Evolutionary conservation across 1,140 invertebrate genomes (phyloP).

Genomic region (Lepidurus arcticus): DNA sequence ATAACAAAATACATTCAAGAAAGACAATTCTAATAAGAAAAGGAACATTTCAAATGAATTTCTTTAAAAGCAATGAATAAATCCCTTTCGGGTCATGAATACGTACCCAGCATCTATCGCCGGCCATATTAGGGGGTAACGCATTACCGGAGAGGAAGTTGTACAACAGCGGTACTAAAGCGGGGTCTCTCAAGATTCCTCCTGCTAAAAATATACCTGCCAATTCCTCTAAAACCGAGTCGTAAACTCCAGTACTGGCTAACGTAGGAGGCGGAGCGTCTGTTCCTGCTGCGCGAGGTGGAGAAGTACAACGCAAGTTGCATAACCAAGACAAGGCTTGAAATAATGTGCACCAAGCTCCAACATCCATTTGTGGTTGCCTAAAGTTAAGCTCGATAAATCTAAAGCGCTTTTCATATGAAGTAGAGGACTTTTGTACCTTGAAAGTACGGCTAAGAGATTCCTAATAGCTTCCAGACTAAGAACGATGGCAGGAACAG

Average conservation of each 20-base stretch:
- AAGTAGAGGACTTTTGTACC: constrained; percentile 40
- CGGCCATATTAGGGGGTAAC: constrained; percentile 39
- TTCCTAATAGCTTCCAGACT: constrained; percentile 62
- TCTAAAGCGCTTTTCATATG: background rate
- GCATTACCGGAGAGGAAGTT: constrained; percentile 63
- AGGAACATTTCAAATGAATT: background rate
- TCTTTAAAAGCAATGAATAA: no score
- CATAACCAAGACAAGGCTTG: constrained; percentile 29
- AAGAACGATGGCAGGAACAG: constrained; percentile 64
- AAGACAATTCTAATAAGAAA: constrained; percentile 24
- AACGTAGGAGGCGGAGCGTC: constrained; percentile 34
- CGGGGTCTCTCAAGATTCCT: constrained; percentile 59
- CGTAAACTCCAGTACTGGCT: constrained; percentile 35
- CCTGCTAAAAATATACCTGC: constrained; percentile 46
- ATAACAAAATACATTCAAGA: background rate
- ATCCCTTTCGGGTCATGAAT: no score
- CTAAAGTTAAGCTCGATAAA: background rate
- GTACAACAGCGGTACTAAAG: constrained; percentile 64
- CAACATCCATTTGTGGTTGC: constrained; percentile 32
- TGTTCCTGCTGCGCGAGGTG: constrained; percentile 35
- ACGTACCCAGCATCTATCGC: constrained; percentile 38
- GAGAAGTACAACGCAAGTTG: constrained; percentile 9
- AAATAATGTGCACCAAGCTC: constrained; percentile 35
- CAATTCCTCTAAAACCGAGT: constrained; percentile 35
- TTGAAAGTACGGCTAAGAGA: constrained; percentile 60